These are phyloP conservation scores for Heterotilapia buettikoferi DNA, from an alignment of 2,113 vertebrate species.

Conservation along the genomic window DNA sequence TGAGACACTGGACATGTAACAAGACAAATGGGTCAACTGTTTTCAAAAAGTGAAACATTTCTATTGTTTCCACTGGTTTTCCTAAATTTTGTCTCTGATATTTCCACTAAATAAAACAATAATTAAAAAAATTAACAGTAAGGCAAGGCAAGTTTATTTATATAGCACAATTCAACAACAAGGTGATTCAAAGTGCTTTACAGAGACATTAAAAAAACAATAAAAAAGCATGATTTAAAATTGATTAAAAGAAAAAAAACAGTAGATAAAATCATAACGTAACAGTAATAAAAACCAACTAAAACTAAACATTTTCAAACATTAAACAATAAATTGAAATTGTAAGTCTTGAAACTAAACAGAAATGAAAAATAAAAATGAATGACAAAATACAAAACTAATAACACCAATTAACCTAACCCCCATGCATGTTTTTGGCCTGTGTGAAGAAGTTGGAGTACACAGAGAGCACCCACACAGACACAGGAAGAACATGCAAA, in stretches of 20 bases:
- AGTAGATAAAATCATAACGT: neutral
- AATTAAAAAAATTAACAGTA: neutral
- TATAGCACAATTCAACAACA: too few relatives aligned
- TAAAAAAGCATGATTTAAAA: too few relatives aligned
- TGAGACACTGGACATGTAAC: rapidly evolving
- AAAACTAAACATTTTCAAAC: neutral
- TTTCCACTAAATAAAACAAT: neutral
- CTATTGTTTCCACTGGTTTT: neutral
- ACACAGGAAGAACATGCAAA: neutral
- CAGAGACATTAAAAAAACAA: too few relatives aligned
- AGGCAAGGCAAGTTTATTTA: too few relatives aligned
- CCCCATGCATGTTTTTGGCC: too few relatives aligned
- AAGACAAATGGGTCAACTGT: neutral
- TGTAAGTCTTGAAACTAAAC: neutral
- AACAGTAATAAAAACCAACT: neutral
- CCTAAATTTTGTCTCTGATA: rapidly evolving
- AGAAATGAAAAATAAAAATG: too few relatives aligned
- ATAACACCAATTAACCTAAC: too few relatives aligned
- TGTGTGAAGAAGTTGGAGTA: neutral
- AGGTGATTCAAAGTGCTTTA: too few relatives aligned
- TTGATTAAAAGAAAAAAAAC: too few relatives aligned
- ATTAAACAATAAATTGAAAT: neutral
- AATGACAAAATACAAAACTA: too few relatives aligned
- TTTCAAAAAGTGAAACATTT: rapidly evolving
- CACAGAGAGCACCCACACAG: neutral